These are phyloP conservation scores for Ahaetulla prasina DNA, from an alignment of 2,113 vertebrate species.

Conservation along the genomic window DNA sequence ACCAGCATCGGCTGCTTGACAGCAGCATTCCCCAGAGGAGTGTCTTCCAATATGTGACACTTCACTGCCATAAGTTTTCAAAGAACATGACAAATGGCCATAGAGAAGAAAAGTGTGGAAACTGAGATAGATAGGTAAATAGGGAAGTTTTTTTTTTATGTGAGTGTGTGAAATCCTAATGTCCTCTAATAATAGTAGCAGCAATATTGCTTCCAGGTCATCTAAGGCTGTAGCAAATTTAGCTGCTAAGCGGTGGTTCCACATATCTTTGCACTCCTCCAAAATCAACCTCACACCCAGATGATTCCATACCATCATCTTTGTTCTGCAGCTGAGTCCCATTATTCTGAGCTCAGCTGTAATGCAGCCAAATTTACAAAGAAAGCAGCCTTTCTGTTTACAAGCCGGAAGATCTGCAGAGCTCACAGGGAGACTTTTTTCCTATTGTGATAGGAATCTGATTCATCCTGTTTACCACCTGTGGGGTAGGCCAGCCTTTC, in stretches of 20 bases:
- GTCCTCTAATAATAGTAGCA: neutral
- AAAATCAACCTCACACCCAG: neutral
- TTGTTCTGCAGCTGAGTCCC: neutral
- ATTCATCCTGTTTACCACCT: neutral
- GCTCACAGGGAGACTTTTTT: neutral
- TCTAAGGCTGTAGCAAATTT: neutral
- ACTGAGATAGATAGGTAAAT: neutral
- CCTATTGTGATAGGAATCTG: neutral
- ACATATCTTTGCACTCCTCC: neutral
- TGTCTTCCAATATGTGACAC: neutral
- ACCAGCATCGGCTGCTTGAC: neutral
- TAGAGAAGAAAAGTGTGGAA: neutral
- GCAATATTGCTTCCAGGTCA: neutral
- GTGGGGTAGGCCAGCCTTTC: neutral
- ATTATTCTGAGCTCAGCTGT: neutral
- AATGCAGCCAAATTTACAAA: neutral
- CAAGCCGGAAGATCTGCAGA: neutral
- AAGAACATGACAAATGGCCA: neutral
- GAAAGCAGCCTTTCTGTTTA: neutral
- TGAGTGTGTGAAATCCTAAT: neutral
- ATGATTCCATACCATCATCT: neutral
- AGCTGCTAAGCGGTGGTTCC: neutral
- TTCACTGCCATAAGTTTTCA: neutral
- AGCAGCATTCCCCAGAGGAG: neutral
- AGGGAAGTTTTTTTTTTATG: neutral